Percentiles rank a stretch among this genome's conserved stretches.
These are phyloP conservation scores for Balearica regulorum DNA, from an alignment of 2,797 vertebrate genomes.

Conservation along the genomic window DNA sequence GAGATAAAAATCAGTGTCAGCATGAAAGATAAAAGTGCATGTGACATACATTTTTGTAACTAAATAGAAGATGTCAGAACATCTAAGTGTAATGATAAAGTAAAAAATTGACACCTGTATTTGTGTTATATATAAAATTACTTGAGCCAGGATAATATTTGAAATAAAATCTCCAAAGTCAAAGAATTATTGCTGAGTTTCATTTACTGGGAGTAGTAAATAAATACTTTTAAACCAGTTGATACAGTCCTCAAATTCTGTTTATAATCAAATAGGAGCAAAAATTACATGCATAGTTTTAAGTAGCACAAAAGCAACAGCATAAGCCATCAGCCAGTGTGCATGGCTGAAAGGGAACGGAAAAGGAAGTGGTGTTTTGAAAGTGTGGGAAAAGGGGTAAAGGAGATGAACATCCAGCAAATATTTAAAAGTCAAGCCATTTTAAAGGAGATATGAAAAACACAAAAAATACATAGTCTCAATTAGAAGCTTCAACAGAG, in stretches of 20 bases:
- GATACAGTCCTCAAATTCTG: background rate
- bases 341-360: background rate
- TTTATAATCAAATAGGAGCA: background rate
- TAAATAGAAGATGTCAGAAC: background rate
- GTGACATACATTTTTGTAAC: background rate
- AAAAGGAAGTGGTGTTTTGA: background rate
- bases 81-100: background rate
- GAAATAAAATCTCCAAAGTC: constrained; percentile 23
- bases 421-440: background rate
- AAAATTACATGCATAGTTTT: background rate
- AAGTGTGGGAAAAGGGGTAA: background rate
- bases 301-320: background rate
- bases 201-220: background rate
- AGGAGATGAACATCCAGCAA: background rate
- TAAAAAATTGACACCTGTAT: background rate
- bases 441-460: background rate
- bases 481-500: background rate
- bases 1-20: background rate
- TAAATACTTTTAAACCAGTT: background rate
- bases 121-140: constrained; percentile 8
- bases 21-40: background rate
- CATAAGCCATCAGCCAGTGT: background rate
- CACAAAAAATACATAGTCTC: background rate
- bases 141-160: background rate
- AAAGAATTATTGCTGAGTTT: background rate